These are phyloP conservation scores for Caenorhabditis panamensis DNA, from an alignment of 2,888 invertebrate species.

Conservation along the genomic window DNA sequence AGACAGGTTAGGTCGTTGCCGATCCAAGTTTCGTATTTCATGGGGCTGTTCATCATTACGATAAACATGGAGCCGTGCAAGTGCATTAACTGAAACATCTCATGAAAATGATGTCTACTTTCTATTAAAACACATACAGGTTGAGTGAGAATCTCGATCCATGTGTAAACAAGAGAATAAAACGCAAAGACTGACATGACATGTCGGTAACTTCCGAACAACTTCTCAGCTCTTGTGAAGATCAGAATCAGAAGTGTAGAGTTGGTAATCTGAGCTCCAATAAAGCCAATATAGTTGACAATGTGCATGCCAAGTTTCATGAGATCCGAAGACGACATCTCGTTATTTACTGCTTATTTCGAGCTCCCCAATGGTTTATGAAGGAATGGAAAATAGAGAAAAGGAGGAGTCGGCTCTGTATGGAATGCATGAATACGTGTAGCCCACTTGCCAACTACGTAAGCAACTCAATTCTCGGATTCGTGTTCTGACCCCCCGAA, in stretches of 20 bases:
- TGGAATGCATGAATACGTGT: background rate
- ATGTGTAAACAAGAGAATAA: conserved; percentile 35
- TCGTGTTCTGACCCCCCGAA: background rate
- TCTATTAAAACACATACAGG: conserved; percentile 3
- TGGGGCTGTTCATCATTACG: conserved; percentile 24
- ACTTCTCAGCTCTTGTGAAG: conserved; percentile 26
- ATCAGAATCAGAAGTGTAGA: conserved; percentile 28
- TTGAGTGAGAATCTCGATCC: conserved; percentile 43
- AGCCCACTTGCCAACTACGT: background rate
- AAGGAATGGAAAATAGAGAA: conserved; percentile 2
- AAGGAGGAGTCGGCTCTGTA: conserved; percentile 7
- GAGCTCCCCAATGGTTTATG: background rate
- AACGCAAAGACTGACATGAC: conserved; percentile 28
- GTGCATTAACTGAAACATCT: conserved; percentile 33
- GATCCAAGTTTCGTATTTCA: conserved; percentile 3
- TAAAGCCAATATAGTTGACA: conserved; percentile 25
- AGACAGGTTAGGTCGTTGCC: conserved; percentile 33
- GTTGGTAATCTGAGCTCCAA: conserved; percentile 34
- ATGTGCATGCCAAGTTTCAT: conserved; percentile 20
- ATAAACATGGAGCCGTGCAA: conserved; percentile 30
- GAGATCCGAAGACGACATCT: no score
- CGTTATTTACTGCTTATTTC: no score
- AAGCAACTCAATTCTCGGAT: background rate
- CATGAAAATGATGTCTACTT: background rate
- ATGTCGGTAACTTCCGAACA: conserved; percentile 44